Base-by-base conservation (phyloP, 1,140 invertebrate species). In the Pogonomyrmex barbatus region DNA sequence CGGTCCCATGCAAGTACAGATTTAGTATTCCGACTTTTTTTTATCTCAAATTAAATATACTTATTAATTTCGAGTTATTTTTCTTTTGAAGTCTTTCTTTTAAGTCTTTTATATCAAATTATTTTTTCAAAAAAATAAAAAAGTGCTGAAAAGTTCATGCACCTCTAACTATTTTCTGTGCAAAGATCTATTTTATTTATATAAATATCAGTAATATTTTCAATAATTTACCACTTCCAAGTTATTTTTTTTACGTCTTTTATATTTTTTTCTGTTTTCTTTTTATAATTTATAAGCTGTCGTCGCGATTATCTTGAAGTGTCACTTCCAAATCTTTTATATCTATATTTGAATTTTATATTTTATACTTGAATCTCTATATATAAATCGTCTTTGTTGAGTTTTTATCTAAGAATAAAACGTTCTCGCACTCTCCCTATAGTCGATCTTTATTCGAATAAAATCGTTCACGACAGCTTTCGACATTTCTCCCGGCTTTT, bases 381-480 rank as follows among this genome's bases (percentile, higher is more conserved):
- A 63, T 6, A 50, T 1, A 47, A 78, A 14, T 76, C 6, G 9
- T 45, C 47, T 47, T 1, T 12, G 4, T 24, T 17, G 9, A 45
- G 24, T 24, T 4, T 45, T 45, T 50, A 33, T 45, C 36, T 45
- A 45, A 87, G 62, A 87, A 62, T 60, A n/a, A 84, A 75, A 70
- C 36, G 17, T 65, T 62, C 33, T 70, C 33, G 56, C 36, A 10
- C 2, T 73, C 50, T 73, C 47, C 4, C 17, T 62, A 76, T 60
- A 79, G 10, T 12, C 67, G 75, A 89, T 87, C 82, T 54, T 87
- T 65, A 89, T 85, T 82, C 70, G 68, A 73, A 10, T 83, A 50
- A 87, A 87, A 90, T 90, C 67, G 70, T n/a, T 58, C 52, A 56
- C 70, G 68, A 85, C 79, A 79, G 76, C 88, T 73, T 82, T 65